Evolutionary conservation across 2,888 invertebrate genomes (phyloP), one percentile per base, ranked within the genome.

Genomic region (Leptinotarsa juncta): DNA sequence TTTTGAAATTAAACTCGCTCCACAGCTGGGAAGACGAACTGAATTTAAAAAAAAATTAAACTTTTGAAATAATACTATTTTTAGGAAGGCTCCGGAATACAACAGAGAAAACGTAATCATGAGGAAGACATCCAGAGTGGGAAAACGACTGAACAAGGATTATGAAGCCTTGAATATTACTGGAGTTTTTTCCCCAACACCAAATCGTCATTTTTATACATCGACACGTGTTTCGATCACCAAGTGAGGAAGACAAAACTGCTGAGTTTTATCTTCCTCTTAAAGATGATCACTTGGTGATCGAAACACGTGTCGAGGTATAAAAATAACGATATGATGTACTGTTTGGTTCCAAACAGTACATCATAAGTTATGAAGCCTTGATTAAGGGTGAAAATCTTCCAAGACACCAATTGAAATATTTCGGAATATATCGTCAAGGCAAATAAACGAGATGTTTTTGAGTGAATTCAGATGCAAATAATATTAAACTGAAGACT

Each of bases 311-410:
- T n/a, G n/a, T n/a, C n/a, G n/a, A n/a, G n/a, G n/a, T n/a, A n/a
- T n/a, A n/a, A n/a, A n/a, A n/a, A n/a, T n/a, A n/a, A n/a, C n/a
- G n/a, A n/a, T n/a, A n/a, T n/a, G n/a, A n/a, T n/a, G n/a, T n/a
- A n/a, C n/a, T n/a, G n/a, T n/a, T n/a, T n/a, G n/a, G n/a, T n/a
- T n/a, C n/a, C n/a, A n/a, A n/a, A n/a, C n/a, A n/a, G n/a, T n/a
- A n/a, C n/a, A n/a, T n/a, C n/a, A n/a, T n/a, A n/a, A n/a, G n/a
- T 70, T 73, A 73, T 70, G 70, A 73, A 23, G 49, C 70, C 50
- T 70, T 73, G 48, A 70, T 57, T 18, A 73, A 57, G 12, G 53
- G 70, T 70, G 70, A 60, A 73, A 60, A 70, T 26, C 26, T 15
- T 60, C 51, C 50, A 60, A 23, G 48, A 67, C 20, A 60, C 57